These are phyloP conservation scores for Xylophagus ater DNA, from an alignment of 2,888 invertebrate genomes.

Conservation along the genomic window DNA sequence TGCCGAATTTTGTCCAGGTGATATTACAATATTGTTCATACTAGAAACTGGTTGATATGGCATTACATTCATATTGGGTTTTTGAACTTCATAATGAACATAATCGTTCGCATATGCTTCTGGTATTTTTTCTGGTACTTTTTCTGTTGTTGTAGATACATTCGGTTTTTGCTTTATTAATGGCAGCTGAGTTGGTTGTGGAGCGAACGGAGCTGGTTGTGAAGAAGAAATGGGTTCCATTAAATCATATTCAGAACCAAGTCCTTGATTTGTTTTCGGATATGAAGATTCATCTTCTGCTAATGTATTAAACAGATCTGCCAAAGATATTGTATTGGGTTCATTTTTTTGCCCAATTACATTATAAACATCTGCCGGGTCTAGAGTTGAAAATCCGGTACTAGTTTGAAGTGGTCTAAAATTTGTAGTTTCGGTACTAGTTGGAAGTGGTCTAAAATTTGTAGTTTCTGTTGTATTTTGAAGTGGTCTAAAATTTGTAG, in stretches of 20 bases:
- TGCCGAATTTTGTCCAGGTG: constrained; percentile 52
- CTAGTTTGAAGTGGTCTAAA: neutral
- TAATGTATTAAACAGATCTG: constrained; percentile 35
- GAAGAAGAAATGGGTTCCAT: constrained; percentile 33
- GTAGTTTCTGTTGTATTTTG: neutral
- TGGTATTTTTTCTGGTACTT: constrained; percentile 7
- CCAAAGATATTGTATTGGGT: constrained; percentile 31
- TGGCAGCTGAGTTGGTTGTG: constrained; percentile 8
- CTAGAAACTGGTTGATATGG: constrained; percentile 41
- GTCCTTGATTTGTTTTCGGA: constrained; percentile 25
- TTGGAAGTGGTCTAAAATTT: neutral
- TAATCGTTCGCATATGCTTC: constrained; percentile 28
- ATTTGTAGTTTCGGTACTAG: constrained; percentile 14
- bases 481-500: neutral
- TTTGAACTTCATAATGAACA: constrained; percentile 37
- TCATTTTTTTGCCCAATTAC: constrained; percentile 19
- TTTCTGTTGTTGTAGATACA: constrained; percentile 5
- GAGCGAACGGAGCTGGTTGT: constrained; percentile 32
- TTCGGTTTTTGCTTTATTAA: no score
- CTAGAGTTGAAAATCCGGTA: constrained; percentile 4
- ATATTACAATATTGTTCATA: constrained; percentile 52
- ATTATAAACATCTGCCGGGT: constrained; percentile 17
- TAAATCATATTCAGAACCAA: constrained; percentile 33
- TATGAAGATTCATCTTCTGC: constrained; percentile 33
- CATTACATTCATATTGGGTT: constrained; percentile 31